Evolutionary conservation across 2,113 vertebrate species (phyloP).

Genomic region (Regulus satrapa): DNA sequence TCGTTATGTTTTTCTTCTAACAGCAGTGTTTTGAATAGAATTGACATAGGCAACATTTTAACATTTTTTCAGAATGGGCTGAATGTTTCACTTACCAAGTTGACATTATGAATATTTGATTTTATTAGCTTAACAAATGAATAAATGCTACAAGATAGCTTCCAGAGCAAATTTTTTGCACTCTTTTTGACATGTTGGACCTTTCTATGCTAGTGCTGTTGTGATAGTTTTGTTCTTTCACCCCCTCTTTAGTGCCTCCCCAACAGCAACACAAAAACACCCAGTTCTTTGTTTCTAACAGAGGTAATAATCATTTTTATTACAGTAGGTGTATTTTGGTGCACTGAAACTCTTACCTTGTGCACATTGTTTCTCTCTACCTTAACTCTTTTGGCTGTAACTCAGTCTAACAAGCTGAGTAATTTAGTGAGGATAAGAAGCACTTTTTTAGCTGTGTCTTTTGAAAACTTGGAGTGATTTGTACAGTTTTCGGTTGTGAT

Average conservation of each 20-base stretch:
- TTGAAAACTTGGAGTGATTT: not conserved
- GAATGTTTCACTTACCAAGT: not conserved
- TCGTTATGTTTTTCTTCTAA: not conserved
- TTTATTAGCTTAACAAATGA: not conserved
- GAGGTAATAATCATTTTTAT: not conserved
- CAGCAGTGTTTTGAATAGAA: not conserved
- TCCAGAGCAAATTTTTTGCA: not conserved
- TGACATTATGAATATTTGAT: not conserved
- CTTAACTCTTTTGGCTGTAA: not conserved
- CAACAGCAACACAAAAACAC: not conserved
- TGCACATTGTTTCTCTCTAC: not conserved
- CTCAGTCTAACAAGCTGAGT: not conserved
- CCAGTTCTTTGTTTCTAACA: not conserved
- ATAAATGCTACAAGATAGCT: not conserved
- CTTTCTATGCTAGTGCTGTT: not conserved
- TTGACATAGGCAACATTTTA: not conserved
- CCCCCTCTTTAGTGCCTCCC: rapidly evolving
- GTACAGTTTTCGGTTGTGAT: not conserved
- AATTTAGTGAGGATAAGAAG: not conserved
- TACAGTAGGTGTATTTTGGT: not conserved
- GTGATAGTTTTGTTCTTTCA: not conserved
- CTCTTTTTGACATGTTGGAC: not conserved
- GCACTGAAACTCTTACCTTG: not conserved
- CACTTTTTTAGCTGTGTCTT: not conserved
- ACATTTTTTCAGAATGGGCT: not conserved